Percentiles rank a stretch among this genome's conserved stretches.
phyloP scores from a whole-genome alignment of 2,113 vertebrate genomes.

The Macquaria ambigua region DNA sequence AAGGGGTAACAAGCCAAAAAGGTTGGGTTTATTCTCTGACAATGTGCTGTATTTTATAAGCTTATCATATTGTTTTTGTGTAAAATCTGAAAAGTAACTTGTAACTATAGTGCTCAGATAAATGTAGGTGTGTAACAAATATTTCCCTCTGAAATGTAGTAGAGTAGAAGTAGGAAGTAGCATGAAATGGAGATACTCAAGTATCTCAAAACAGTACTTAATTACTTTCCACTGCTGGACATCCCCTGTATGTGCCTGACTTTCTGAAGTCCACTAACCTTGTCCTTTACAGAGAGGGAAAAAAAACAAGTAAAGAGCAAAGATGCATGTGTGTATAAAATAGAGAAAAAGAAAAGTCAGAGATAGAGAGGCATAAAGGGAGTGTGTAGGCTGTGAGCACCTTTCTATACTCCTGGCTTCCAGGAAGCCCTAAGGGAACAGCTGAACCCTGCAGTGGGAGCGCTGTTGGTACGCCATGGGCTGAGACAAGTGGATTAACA shows the following conservation, averaged over 20 bases:
- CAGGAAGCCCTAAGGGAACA: conserved; percentile 53
- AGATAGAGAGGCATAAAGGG: conserved; percentile 31
- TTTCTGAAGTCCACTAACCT: not conserved
- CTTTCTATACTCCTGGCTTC: conserved; percentile 55
- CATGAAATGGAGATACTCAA: not conserved
- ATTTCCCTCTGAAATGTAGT: not conserved
- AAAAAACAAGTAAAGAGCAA: not conserved
- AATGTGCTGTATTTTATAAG: not conserved
- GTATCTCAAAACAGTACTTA: not conserved
- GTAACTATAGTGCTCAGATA: not conserved
- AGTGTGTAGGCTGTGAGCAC: conserved; percentile 56
- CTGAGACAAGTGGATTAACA: conserved; percentile 70
- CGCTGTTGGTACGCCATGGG: conserved; percentile 27
- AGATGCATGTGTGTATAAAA: conserved; percentile 1
- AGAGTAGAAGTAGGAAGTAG: not conserved
- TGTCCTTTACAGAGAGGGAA: not conserved
- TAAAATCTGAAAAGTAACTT: not conserved
- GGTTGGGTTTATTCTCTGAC: not conserved
- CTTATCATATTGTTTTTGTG: not conserved
- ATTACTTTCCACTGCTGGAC: not conserved
- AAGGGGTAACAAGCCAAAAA: not conserved
- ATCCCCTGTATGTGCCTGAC: not conserved
- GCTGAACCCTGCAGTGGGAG: conserved; percentile 58
- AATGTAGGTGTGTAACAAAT: not conserved
- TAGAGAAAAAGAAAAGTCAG: conserved; percentile 7